Evolutionary conservation across 53 echinoderm and acorn worm species (phyloP).

Genomic region (Antedon mediterranea): DNA sequence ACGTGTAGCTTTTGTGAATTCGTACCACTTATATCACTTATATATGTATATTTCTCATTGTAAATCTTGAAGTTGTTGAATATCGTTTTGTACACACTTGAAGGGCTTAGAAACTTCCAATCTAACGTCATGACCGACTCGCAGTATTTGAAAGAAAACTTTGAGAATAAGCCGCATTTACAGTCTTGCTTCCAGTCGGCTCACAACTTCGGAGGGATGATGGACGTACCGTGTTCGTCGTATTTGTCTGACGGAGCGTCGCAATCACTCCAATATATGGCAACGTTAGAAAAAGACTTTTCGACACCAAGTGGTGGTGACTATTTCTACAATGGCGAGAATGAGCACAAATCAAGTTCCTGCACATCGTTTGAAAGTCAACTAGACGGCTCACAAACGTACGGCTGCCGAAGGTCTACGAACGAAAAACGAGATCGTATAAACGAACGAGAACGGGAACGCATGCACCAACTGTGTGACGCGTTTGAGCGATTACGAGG

Average conservation of each 20-base stretch:
- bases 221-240: not conserved
- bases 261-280: not conserved
- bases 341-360: not conserved
- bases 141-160: not conserved
- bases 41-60: not conserved
- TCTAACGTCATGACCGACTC: not conserved
- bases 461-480: slow-evolving; percentile 91
- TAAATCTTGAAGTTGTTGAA: not conserved
- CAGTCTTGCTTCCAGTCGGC: not conserved
- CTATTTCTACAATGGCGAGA: not conserved
- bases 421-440: slow-evolving; percentile 67
- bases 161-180: not conserved
- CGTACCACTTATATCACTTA: not conserved
- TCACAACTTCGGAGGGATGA: not conserved
- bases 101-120: not conserved
- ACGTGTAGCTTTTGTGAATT: not conserved
- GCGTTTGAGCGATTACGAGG: slow-evolving; percentile 69
- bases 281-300: not conserved
- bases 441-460: slow-evolving; percentile 76
- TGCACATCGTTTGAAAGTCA: not conserved
- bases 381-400: not conserved
- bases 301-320: not conserved
- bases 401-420: slow-evolving; percentile 56
- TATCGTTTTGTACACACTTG: not conserved
- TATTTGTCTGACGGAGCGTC: not conserved